A percentile compares a stretch with the other conserved stretches of the same genome.
phyloP scores from a whole-genome alignment of 2,113 vertebrate genomes.

The Heptranchias perlo region DNA sequence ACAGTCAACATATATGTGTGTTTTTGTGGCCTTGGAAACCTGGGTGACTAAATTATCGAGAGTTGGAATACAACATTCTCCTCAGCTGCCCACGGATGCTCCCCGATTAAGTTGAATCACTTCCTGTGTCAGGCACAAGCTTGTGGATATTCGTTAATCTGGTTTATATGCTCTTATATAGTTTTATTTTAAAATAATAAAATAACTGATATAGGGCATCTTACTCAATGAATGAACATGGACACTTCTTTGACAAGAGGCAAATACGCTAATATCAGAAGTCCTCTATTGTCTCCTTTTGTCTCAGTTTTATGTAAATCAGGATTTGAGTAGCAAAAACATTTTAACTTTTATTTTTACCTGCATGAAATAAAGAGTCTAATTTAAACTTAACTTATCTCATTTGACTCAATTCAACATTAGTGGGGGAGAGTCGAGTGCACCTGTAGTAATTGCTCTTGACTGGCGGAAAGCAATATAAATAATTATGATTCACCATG shows the following conservation, averaged over 20 bases:
- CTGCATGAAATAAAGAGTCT: neutral
- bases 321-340: neutral
- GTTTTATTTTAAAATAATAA: neutral
- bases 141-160: too few relatives aligned
- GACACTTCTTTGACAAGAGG: neutral
- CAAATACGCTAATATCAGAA: neutral
- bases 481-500: constrained; percentile 4
- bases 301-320: neutral
- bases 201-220: neutral
- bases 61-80: neutral
- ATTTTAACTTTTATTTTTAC: neutral
- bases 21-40: neutral
- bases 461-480: neutral
- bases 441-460: neutral
- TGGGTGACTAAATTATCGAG: neutral
- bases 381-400: neutral
- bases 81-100: neutral
- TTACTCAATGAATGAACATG: neutral
- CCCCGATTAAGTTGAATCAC: neutral
- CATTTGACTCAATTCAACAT: neutral
- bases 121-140: neutral
- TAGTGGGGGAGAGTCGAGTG: neutral
- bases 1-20: neutral
- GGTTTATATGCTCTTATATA: neutral
- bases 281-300: neutral